Percentiles rank a stretch among this genome's conserved stretches.
Evolutionary conservation across 2,888 invertebrate species (phyloP).

Genomic region (Epistrophella euchroma): DNA sequence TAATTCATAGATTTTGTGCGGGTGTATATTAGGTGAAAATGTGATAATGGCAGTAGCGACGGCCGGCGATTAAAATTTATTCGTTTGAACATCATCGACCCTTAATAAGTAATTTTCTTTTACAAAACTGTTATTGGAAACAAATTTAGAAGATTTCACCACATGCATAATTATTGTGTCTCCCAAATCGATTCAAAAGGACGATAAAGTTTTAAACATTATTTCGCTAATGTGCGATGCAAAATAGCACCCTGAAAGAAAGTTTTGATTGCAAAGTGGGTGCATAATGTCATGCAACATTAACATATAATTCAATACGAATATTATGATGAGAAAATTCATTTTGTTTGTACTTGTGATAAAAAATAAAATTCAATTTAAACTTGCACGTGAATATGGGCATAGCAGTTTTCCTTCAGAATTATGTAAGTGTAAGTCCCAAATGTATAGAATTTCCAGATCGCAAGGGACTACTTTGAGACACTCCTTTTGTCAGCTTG

Average conservation of each 20-base stretch:
- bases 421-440: too few species aligned
- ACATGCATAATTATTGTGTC: background rate
- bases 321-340: background rate
- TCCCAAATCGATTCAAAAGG: constrained; percentile 19
- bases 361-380: background rate
- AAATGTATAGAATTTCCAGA: constrained; percentile 15
- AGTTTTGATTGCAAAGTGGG: background rate
- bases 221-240: constrained; percentile 15
- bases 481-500: constrained; percentile 42
- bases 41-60: constrained; percentile 37
- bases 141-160: constrained; percentile 23
- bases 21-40: background rate
- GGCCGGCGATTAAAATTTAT: constrained; percentile 43
- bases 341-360: background rate
- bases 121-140: constrained; percentile 38
- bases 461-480: constrained; percentile 18
- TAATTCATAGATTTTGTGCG: background rate
- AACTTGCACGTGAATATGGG: background rate
- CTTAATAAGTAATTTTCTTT: constrained; percentile 47
- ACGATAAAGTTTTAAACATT: constrained; percentile 31
- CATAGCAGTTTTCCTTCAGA: background rate
- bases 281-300: background rate
- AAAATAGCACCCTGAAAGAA: background rate
- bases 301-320: background rate
- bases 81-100: constrained; percentile 51